A percentile compares a stretch with the other conserved stretches of the same genome.
phyloP scores from a whole-genome alignment of 2,888 invertebrate species.

The Tribolium freemani region DNA sequence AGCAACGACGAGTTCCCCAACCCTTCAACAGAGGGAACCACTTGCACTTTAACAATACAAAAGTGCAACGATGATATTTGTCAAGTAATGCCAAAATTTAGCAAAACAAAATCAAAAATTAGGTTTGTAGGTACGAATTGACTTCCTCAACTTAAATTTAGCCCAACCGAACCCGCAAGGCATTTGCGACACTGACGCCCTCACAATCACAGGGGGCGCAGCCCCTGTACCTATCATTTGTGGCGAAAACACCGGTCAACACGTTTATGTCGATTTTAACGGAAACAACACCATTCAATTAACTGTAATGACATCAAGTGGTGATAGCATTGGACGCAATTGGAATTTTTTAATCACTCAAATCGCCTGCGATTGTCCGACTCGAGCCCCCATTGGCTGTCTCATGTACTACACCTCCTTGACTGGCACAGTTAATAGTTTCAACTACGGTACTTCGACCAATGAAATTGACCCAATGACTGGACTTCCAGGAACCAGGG shows the following conservation, averaged over 20 bases:
- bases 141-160: conserved; percentile 80
- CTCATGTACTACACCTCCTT: conserved; percentile 78
- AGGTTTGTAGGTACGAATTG: conserved; percentile 77
- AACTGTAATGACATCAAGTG: conserved; percentile 75
- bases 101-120: background rate
- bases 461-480: conserved; percentile 49
- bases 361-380: conserved; percentile 79
- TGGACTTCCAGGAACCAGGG: conserved; percentile 73
- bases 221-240: conserved; percentile 82
- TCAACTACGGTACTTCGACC: conserved; percentile 77
- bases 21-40: conserved; percentile 76
- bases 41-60: conserved; percentile 79
- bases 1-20: conserved; percentile 82
- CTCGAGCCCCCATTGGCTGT: conserved; percentile 81
- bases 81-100: conserved; percentile 59
- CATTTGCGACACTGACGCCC: conserved; percentile 77
- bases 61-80: conserved; percentile 78
- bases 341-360: conserved; percentile 85
- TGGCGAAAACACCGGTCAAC: conserved; percentile 85
- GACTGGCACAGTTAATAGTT: conserved; percentile 77
- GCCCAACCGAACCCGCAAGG: conserved; percentile 83
- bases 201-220: conserved; percentile 79
- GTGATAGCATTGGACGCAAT: conserved; percentile 72
- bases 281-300: conserved; percentile 75
- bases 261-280: conserved; percentile 82